phyloP scores from a whole-genome alignment of 2,797 vertebrate species.

The Bradypus variegatus region DNA sequence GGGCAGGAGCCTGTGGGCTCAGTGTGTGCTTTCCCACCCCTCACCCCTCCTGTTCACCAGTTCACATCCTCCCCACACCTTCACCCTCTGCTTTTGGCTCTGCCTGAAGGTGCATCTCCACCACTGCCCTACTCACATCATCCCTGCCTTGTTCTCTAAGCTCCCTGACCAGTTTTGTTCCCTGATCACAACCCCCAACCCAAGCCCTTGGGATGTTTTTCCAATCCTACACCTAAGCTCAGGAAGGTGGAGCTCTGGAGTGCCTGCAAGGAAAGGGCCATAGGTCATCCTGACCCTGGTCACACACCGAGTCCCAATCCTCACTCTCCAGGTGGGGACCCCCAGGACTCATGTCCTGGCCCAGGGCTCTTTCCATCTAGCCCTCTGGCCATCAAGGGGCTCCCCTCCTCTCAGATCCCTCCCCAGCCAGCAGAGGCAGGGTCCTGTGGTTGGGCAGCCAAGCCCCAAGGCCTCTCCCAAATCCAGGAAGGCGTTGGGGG shows the following conservation, averaged over 20 bases:
- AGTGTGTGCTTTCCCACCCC: not conserved
- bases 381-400: not conserved
- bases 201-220: not conserved
- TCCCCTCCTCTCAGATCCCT: not conserved
- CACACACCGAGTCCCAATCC: no score
- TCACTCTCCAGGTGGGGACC: not conserved
- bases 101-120: not conserved
- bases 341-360: not conserved
- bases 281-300: not conserved
- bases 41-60: not conserved
- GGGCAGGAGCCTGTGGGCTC: not conserved
- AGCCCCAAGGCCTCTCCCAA: not conserved
- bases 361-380: not conserved
- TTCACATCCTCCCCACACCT: not conserved
- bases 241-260: not conserved
- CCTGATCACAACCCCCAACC: not conserved
- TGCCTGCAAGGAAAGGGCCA: not conserved
- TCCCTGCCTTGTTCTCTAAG: not conserved
- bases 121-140: not conserved
- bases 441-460: not conserved
- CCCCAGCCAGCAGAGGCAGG: not conserved
- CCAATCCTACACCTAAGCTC: not conserved
- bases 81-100: not conserved
- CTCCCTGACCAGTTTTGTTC: not conserved
- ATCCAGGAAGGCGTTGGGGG: not conserved